Conservation (phyloP, 2,113 vertebrate genomes). For the Oncorhynchus nerka region DNA sequence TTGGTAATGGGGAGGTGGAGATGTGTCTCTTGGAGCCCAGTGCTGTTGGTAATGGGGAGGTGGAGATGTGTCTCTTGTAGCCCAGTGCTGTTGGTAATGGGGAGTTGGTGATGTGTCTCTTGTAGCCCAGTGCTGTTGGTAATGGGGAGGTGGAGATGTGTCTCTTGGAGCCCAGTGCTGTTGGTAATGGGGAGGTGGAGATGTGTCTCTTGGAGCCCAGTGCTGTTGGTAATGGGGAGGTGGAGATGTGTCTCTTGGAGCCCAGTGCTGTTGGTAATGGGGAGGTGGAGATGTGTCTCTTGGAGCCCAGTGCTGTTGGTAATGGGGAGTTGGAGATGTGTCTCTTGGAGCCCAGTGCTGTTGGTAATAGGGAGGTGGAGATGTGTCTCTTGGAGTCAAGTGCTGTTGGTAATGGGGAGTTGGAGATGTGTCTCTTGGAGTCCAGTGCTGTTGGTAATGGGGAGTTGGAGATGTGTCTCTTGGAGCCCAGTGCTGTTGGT, state of each 20-base stretch:
- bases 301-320: not conserved
- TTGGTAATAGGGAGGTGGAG: not conserved
- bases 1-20: no score
- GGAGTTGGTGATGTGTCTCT: no score
- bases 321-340: conserved; percentile 1
- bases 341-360: not conserved
- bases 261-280: not conserved
- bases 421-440: not conserved
- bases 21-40: no score
- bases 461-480: not conserved
- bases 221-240: not conserved
- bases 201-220: not conserved
- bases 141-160: no score
- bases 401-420: not conserved
- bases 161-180: no score
- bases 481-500: not conserved
- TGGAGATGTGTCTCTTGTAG: no score
- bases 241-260: not conserved
- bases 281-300: not conserved
- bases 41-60: no score
- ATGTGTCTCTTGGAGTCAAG: not conserved
- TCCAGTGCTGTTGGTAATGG: not conserved
- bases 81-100: no score
- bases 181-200: no score
- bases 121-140: no score